Base-by-base conservation (phyloP, 2,113 vertebrate species). In the Brienomyrus brachyistius region DNA sequence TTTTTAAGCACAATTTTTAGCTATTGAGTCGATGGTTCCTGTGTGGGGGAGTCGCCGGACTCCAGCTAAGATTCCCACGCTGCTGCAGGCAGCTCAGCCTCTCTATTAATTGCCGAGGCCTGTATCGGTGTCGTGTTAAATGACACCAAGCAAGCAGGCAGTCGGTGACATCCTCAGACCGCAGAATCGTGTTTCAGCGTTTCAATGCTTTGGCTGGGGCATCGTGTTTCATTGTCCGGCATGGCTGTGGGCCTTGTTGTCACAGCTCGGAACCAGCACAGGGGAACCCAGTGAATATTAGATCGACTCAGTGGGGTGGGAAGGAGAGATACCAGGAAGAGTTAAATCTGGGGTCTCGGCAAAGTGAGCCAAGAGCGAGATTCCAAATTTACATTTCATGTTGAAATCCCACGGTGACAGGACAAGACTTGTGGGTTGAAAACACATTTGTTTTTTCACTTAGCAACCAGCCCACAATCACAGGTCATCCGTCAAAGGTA, bases 61-160 rank as follows among this genome's bases (percentile, higher is more conserved):
- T 23, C 48, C 15, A 27, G 40, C 52, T 50, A 27, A 19, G 43
- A 84, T 56, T 62, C 35, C 88, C 88, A 59, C 54, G 88, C 15
- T 43, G 50, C 21, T 21, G 19, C 21, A 17, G 74, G 48, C 88
- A 23, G 77, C 31, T 59, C 51, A 59, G 88, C 40, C n/a, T 40
- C 88, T 50, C 51, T 89, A 85, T 85, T 89, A 56, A 56, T 85
- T 89, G 43, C 52, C 43, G 43, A 19, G n/a, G 89, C 9, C 80
- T 31, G 51, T 52, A 40, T 23, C 10, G 40, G 80, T 89, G 89
- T 89, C 77, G n/a, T 1, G 89, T 89, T 66, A 62, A 85, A 59
- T 13, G 89, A 83, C 88, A 83, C 88, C 35, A 2, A 82, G 43
- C 74, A 9, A 27, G 40, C 40, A 17, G 51, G 74, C 88, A 59